Evolutionary conservation across 1,140 invertebrate genomes (phyloP), one percentile per base, ranked within the genome.

Genomic region (Drepana arcuata): DNA sequence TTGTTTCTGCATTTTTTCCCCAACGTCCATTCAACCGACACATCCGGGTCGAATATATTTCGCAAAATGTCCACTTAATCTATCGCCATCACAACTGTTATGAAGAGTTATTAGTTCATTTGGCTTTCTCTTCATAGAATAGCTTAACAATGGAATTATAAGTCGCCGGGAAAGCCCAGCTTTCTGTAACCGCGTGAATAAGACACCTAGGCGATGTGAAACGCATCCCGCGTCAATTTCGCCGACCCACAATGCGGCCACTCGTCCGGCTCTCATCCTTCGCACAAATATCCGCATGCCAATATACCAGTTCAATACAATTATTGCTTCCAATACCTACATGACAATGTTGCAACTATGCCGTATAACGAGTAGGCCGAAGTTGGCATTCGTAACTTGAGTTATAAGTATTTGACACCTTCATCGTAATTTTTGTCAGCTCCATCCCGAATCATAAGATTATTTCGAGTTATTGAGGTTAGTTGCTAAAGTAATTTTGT

Each of bases 201-300:
- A n/a, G n/a, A n/a, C 31, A 18, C 29, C 40, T 38, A 43, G 37
- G 34, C 18, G 42, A 46, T 34, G 37, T 36, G 47, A 52, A 60
- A 55, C 37, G 41, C 35, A 46, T 58, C 49, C 45, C 47, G 42
- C 36, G 33, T 37, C 32, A 51, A 47, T 68, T 60, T 68, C 64
- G 55, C 60, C 48, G 61, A 64, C 57, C 60, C 49, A 64, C 60
- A 43, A 54, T 50, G 24, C 28, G 27, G 27, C 43, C 27, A 18
- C 40, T 47, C 47, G 54, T 57, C 53, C 56, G 53, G 44, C 55
- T 56, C 39, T 25, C 52, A 60, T 51, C 54, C 44, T 41, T 34
- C 25, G 14, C 39, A 51, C 26, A 48, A 50, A 54, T 49, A 55
- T 62, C 53, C 48, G 51, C 54, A 62, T 56, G 44, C 52, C 49